Base-by-base conservation (phyloP, 2,888 invertebrate genomes). In the Idaea biselata region DNA sequence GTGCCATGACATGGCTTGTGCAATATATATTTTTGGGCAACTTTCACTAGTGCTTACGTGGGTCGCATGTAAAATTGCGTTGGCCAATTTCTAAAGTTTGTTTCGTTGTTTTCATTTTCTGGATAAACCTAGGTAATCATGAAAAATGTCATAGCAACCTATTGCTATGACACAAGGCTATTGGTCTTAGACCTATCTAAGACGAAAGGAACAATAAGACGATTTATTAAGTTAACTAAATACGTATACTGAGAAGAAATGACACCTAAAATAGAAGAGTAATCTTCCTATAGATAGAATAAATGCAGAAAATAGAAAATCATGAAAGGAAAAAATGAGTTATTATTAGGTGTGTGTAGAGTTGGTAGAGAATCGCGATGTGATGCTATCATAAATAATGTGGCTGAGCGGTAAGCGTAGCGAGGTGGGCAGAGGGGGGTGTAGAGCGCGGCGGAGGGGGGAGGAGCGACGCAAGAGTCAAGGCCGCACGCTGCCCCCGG, bases 401-500 rank as follows among this genome's bases (percentile, higher is more conserved):
- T 89, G 84, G 88, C 85, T 85, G 90, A 78, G 86, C 86, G 87
- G 87, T 75, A 81, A 82, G 83, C 82, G 83, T 79, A 79, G 84
- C 78, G 81, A 73, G 74, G 82, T 73, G 79, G 77, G 80, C 71
- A 77, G 74, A 65, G 75, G 66, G 71, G 65, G 71, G 76, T 70
- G 75, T 75, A 72, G 74, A 74, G 68, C 73, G 66, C 72, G 71
- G 73, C 11, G 70, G 75, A 76, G 68, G 73, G 66, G 72, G 71
- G 73, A 74, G 69, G 75, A 77, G 73, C 76, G 76, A 81, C 83
- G 83, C 86, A 90, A 93, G 94, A 95, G 95, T 95, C 95, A 95
- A 95, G 95, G 95, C 93, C 95, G 94, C 95, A 94, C 94, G 94
- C 93, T 95, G 95, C 94, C 94, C 94, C 93, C 94, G 91, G 86